Percentiles rank a stretch among this genome's conserved stretches.
Evolutionary conservation across 1,140 invertebrate genomes (phyloP).

Genomic region (Atta colombica): DNA sequence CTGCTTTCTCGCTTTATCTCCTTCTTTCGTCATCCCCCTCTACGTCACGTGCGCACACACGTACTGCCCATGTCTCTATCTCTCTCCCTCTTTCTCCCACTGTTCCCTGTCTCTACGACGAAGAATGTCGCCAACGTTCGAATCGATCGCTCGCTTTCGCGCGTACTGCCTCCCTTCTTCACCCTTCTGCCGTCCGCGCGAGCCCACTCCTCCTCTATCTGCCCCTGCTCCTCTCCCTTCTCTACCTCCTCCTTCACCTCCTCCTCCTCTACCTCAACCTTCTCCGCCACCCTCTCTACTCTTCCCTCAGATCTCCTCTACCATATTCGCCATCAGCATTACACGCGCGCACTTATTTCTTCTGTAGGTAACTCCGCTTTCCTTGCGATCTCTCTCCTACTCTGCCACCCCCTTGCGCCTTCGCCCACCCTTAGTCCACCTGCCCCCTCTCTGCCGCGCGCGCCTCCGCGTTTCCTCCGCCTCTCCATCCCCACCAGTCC

Average conservation of each 20-base stretch:
- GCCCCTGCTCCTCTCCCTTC: slow-evolving; percentile 35
- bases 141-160: slow-evolving; percentile 82
- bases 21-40: slow-evolving; percentile 40
- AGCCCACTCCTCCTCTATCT: slow-evolving; percentile 54
- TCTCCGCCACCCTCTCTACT: slow-evolving; percentile 62
- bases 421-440: slow-evolving; percentile 56
- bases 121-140: slow-evolving; percentile 84
- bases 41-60: slow-evolving; percentile 47
- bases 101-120: slow-evolving; percentile 75
- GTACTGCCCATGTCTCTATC: slow-evolving; percentile 24
- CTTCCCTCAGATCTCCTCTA: slow-evolving; percentile 77
- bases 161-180: slow-evolving; percentile 68
- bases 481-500: slow-evolving; percentile 55
- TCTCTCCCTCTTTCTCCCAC: slow-evolving; percentile 63
- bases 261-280: slow-evolving; percentile 24
- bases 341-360: slow-evolving; percentile 85
- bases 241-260: slow-evolving; percentile 57
- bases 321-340: slow-evolving; percentile 85
- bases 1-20: slow-evolving; percentile 60
- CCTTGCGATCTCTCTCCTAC: slow-evolving; percentile 77
- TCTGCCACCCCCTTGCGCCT: slow-evolving; percentile 63
- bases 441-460: slow-evolving; percentile 26
- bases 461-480: slow-evolving; percentile 66
- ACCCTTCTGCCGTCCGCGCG: slow-evolving; percentile 53
- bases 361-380: slow-evolving; percentile 82